Evolutionary conservation across 92 coral and sea anemone genomes (phyloP), one percentile per base, ranked within the genome.

Genomic region (Galaxea fascicularis): DNA sequence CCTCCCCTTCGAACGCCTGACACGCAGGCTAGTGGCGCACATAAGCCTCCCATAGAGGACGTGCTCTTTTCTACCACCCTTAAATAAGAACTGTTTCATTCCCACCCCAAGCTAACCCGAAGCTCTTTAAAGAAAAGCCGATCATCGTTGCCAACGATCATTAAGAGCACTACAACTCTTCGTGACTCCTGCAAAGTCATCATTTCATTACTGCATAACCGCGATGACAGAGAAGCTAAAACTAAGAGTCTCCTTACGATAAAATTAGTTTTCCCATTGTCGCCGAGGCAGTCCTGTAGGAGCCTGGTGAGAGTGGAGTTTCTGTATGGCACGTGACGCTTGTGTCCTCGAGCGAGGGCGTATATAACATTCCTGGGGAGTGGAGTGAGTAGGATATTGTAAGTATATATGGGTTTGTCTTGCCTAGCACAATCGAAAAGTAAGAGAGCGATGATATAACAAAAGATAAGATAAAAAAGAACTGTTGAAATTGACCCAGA

Each of bases 271-370:
- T 94, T 94, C 41, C 98, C 98, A 64, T 94, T 94, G 79, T 94
- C 98, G 31, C 98, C 98, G 54, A 94, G 79, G 70, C 98, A 94
- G 76, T 94, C 98, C 52, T 94, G 98, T n/a, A 94, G 92, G 73
- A 94, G 85, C 21, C 98, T 93, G 59, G 98, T 94, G 22, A 94
- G 92, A 46, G 98, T 94, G 14, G 98, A 94, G 80, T 94, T 94
- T 70, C 98, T 78, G 92, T 94, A 94, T 15, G 98, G 98, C 52
- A 94, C 98, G 82, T 94, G 98, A 46, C 98, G 85, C 85, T 94
- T 92, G 68, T 92, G 93, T 18, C 98, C 98, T 26, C 98, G 93
- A 21, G 98, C 98, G 26, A 94, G 86, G 27, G 98, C 98, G 66
- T 94, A 93, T 53, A 94, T 94, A 57, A 94, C 98, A 76, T 94